phyloP scores from a whole-genome alignment of 2,888 invertebrate species.

The Drosophila neoperkinsi region DNA sequence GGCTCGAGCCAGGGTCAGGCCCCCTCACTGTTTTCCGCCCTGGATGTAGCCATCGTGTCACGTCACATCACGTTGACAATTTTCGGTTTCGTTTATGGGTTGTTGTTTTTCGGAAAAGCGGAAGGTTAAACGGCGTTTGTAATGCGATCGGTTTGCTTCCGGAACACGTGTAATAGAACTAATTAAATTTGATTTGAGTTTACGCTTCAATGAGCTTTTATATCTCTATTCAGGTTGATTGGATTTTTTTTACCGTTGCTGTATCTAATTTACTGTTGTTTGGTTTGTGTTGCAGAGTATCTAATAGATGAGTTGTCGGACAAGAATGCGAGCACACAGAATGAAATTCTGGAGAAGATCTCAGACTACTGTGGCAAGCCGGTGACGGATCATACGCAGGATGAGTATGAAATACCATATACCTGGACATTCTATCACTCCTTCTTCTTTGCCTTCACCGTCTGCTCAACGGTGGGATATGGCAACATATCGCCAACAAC shows the following conservation, averaged over 20 bases:
- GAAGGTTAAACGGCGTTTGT: conserved; percentile 66
- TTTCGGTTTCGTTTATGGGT: conserved; percentile 13
- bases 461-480: conserved; percentile 96
- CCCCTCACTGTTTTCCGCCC: conserved; percentile 2
- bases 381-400: conserved; percentile 88
- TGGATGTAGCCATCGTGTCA: neutral
- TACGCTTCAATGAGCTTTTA: conserved; percentile 42
- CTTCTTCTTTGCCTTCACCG: conserved; percentile 95
- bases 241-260: conserved; percentile 9
- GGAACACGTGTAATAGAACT: conserved; percentile 65
- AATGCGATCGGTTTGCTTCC: conserved; percentile 64
- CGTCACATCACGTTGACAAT: conserved; percentile 22
- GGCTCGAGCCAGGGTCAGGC: conserved; percentile 36
- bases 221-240: conserved; percentile 1
- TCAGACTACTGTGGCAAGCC: conserved; percentile 91
- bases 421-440: conserved; percentile 97
- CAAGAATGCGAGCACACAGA: conserved; percentile 78
- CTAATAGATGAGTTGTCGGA: conserved; percentile 78
- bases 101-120: conserved; percentile 40
- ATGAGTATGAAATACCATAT: conserved; percentile 87
- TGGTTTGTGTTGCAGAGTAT: conserved; percentile 73
- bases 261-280: neutral
- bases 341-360: conserved; percentile 86
- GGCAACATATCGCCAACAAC: conserved; percentile 95
- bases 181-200: conserved; percentile 70